Percentiles rank a stretch among this genome's conserved stretches.
Conservation (phyloP, 2,113 vertebrate species). For the Athene cunicularia region DNA sequence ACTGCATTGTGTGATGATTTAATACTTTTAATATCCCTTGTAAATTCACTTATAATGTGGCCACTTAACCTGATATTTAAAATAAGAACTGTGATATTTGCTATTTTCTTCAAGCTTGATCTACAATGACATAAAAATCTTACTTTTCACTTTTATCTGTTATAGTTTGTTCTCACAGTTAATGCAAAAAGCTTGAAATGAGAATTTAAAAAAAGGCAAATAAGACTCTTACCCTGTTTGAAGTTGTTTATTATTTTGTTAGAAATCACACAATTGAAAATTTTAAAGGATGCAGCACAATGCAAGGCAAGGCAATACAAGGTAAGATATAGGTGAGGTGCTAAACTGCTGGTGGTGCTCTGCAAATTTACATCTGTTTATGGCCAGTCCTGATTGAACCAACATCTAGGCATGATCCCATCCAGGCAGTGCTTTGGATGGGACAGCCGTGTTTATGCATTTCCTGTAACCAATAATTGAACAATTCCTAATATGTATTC, state of each 20-base stretch:
- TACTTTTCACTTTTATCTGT: not conserved
- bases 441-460: not conserved
- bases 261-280: not conserved
- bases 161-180: not conserved
- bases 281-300: not conserved
- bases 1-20: not conserved
- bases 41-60: not conserved
- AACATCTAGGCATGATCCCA: not conserved
- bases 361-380: not conserved
- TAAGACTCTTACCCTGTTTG: not conserved
- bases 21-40: not conserved
- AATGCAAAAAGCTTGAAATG: not conserved
- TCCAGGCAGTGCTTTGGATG: fast-evolving
- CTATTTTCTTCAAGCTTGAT: not conserved
- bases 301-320: not conserved
- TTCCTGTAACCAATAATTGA: not conserved
- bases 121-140: not conserved
- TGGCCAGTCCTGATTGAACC: not conserved
- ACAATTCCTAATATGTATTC: not conserved
- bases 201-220: not conserved
- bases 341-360: not conserved
- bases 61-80: not conserved
- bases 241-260: not conserved
- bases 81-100: not conserved
- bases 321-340: not conserved